Base-by-base conservation (phyloP, 2,113 vertebrate genomes). In the Xyrauchen texanus region DNA sequence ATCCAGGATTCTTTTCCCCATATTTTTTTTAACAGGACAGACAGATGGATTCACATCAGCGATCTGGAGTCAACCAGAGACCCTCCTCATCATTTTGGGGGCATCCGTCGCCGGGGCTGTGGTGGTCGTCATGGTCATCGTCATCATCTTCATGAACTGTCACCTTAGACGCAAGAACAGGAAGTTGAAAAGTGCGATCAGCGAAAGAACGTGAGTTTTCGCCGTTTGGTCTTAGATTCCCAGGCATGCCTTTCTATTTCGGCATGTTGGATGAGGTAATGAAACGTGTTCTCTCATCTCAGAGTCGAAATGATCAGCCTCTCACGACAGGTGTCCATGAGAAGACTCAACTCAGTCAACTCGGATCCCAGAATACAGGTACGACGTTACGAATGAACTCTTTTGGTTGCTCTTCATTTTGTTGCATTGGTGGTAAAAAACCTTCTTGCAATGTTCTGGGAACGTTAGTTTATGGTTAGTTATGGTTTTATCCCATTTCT, bases 251-350 rank as follows among this genome's bases (percentile, higher is more conserved):
- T 44, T 5, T n/a, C n/a, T n/a, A n/a, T 55, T 68, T 49, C 21
- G 21, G 21, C 21, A 34, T 34, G 21, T 34, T 34, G 1, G 3
- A 34, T 3, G 3, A 1, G 21, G 21, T 34, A 34, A 34, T 34
- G 21, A 34, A 34, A 34, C 3, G 21, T 34, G 21, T 34, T 57
- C 49, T 21, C 42, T 42, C 6, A 15, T 6, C 34, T 46, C 88
- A 98, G 96, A 4, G 94, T 95, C 63, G 95, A 97, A 88, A 93
- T 96, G 68, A 88, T 92, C 85, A 94, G 86, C 3, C 79, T 98
- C 57, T 96, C 96, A 3, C 86, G 96, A 82, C 94, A 97, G 78
- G 88, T 91, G 21, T 98, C 96, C 10, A 91, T 95, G 81, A 93
- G 95, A 21, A 93, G 95, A 76, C 86, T 97, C 9, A 94, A 96